Evolutionary conservation across 2,113 vertebrate genomes (phyloP), one percentile per base, ranked within the genome.

Genomic region (Vulpes ferrilata): DNA sequence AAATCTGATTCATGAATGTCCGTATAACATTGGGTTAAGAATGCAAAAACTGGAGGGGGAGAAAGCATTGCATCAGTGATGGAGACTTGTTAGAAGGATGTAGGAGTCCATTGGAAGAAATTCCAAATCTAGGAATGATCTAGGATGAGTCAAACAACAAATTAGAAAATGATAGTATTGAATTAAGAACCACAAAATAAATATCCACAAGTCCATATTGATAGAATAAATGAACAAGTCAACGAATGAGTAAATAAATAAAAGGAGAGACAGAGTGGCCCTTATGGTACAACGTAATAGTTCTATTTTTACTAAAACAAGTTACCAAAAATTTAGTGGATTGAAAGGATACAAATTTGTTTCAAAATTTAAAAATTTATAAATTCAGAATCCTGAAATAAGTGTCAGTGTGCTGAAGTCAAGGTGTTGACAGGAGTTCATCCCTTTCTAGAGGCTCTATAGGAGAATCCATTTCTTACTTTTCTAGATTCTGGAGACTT

Each of bases 131-230:
- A 51, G 25, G 43, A 51, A 51, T 76, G 25, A 76, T 89, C 60
- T 92, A 23, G n/a, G 15, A 83, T 84, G 25, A 95, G 48, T 35
- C 30, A 15, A 83, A 35, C 23, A 80, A 82, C 7, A 76, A 71
- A 90, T 60, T 22, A 80, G 7, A 86, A 94, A 86, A 92, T 59
- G 25, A 35, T 30, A 55, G 7, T 73, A 27, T 12, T 74, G 57
- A 55, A 38, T 93, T 79, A 15, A 67, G 90, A 87, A 16, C 57
- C n/a, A n/a, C 81, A 71, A 94, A 96, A 79, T 60, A 92, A 81
- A 60, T 82, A 67, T 57, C 30, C 12, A 9, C 67, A 85, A 83
- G 30, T 62, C 48, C 1, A 38, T 3, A 65, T 15, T 43, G 13
- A 23, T n/a, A 60, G 38, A 67, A 51, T 73, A 57, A 86, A 79